A percentile compares a stretch with the other conserved stretches of the same genome.
These are phyloP conservation scores for Cataglyphis altisquamis DNA, from an alignment of 2,888 invertebrate species.

Conservation along the genomic window DNA sequence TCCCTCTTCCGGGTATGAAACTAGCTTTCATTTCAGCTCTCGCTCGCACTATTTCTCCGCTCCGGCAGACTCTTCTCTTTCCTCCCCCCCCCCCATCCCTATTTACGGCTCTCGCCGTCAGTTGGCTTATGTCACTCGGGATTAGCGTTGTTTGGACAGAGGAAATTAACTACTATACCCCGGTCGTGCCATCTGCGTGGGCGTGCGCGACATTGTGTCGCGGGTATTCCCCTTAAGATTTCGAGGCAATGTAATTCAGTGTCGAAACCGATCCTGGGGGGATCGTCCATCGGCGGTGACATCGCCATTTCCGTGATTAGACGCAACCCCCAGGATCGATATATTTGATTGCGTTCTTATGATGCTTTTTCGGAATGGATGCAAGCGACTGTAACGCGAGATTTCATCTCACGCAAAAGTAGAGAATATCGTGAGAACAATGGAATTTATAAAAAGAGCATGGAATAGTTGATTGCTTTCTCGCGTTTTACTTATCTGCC, in stretches of 20 bases:
- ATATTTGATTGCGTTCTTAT: conserved; percentile 59
- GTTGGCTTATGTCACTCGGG: conserved; percentile 85
- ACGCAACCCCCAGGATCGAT: conserved; percentile 60
- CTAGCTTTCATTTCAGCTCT: conserved; percentile 54
- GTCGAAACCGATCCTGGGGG: conserved; percentile 75
- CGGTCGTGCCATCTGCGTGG: conserved; percentile 79
- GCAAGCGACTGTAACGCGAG: not conserved
- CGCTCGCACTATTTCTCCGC: conserved; percentile 25
- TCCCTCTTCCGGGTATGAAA: conserved; percentile 59
- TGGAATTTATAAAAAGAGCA: not conserved
- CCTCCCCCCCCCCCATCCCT: not conserved
- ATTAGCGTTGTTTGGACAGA: conserved; percentile 85
- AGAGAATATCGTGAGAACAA: not conserved
- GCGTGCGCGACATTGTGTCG: conserved; percentile 82
- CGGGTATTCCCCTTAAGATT: conserved; percentile 77
- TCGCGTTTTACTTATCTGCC: not conserved
- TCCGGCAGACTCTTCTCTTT: not conserved
- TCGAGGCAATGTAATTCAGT: conserved; percentile 75
- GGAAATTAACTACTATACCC: conserved; percentile 85
- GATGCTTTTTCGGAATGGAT: conserved; percentile 54
- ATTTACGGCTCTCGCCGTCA: conserved; percentile 77
- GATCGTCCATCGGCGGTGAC: conserved; percentile 63
- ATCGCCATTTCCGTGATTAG: conserved; percentile 77
- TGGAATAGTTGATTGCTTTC: not conserved
- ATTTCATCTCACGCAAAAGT: not conserved